These are phyloP conservation scores for Drosophila rhopaloa DNA, from an alignment of 1,140 invertebrate genomes.

Conservation along the genomic window DNA sequence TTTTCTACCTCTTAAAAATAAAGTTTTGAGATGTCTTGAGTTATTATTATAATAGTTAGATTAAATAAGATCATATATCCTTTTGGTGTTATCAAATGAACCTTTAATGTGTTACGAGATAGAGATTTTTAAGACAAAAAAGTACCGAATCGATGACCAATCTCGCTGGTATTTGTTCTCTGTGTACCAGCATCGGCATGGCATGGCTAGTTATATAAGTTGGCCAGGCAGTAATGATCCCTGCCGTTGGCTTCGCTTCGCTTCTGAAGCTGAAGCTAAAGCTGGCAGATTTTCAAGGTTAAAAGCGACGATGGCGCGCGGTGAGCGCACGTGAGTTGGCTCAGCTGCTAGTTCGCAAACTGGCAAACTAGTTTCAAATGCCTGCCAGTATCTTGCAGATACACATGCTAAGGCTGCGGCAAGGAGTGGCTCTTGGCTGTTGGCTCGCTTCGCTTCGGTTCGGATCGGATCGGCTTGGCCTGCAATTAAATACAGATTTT, in stretches of 20 bases:
- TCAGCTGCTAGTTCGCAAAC: slow-evolving; percentile 39
- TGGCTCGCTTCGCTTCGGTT: slow-evolving; percentile 4
- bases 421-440: slow-evolving; percentile 59
- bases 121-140: too few relatives aligned
- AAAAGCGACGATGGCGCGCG: slow-evolving; percentile 56
- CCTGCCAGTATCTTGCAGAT: slow-evolving; percentile 73
- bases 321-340: slow-evolving; percentile 64
- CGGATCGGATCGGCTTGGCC: slow-evolving; percentile 15
- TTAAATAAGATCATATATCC: too few relatives aligned
- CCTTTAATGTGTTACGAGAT: too few relatives aligned
- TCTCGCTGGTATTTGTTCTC: slow-evolving; percentile 1
- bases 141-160: too few relatives aligned
- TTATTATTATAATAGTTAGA: too few relatives aligned
- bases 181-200: slow-evolving; percentile 14
- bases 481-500: slow-evolving; percentile 74
- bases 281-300: slow-evolving; percentile 74
- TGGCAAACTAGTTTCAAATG: slow-evolving; percentile 81
- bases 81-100: too few relatives aligned
- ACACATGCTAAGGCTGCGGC: slow-evolving; percentile 49
- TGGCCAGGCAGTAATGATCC: slow-evolving; percentile 73
- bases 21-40: too few relatives aligned
- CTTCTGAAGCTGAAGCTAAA: slow-evolving; percentile 13
- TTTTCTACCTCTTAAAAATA: too few relatives aligned
- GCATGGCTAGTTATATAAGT: slow-evolving; percentile 71
- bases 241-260: slow-evolving; percentile 53